Conservation (phyloP, 2,888 invertebrate genomes). For the Reticulitermes lucifugus region DNA sequence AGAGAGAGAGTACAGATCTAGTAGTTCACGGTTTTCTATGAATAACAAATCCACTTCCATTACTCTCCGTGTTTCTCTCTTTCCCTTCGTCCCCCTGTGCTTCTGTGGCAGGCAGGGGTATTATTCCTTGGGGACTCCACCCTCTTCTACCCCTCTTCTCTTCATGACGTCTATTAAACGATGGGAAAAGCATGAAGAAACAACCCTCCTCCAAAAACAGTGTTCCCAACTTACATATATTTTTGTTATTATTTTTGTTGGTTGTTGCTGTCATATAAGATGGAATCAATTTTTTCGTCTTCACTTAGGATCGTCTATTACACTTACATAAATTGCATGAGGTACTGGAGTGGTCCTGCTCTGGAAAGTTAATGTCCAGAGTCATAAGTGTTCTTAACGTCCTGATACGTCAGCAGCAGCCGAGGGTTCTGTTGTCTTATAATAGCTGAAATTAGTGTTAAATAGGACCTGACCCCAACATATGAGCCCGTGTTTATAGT, state of each 20-base stretch:
- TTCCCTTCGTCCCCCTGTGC: conserved; percentile 19
- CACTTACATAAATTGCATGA: neutral
- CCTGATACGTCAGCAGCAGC: too few relatives aligned
- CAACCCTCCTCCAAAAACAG: conserved; percentile 1
- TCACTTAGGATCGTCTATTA: neutral
- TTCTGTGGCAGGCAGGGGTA: conserved; percentile 27
- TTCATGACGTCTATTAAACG: conserved; percentile 43
- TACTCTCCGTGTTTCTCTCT: conserved; percentile 16
- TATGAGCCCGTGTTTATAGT: too few relatives aligned
- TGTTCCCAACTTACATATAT: conserved; percentile 4
- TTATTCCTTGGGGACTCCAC: conserved; percentile 41
- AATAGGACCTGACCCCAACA: too few relatives aligned
- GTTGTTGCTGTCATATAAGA: neutral
- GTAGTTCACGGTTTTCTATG: conserved; percentile 39
- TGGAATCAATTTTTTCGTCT: conserved; percentile 10
- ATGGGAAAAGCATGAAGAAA: conserved; percentile 43
- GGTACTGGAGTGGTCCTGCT: too few relatives aligned
- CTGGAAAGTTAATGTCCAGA: too few relatives aligned
- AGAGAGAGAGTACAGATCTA: neutral
- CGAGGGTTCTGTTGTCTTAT: too few relatives aligned
- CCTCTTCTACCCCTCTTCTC: conserved; percentile 33
- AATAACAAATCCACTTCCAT: conserved; percentile 45
- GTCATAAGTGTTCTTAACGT: too few relatives aligned
- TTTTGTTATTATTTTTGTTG: conserved; percentile 6
- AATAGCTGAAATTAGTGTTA: too few relatives aligned